Conservation (phyloP, 1,140 invertebrate species). For the Monomorium pharaonis region DNA sequence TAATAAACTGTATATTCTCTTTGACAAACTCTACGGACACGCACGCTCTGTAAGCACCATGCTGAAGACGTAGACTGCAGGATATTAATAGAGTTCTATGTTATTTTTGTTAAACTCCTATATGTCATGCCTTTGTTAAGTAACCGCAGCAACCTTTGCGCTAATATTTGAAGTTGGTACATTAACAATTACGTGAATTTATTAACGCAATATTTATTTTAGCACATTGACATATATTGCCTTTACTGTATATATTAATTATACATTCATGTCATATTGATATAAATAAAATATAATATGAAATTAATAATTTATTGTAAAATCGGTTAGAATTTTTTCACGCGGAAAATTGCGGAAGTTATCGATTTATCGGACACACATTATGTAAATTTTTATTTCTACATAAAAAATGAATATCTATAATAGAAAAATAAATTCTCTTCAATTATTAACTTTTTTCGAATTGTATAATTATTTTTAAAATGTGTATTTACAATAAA, state of each 20-base stretch:
- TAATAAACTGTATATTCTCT: conserved; percentile 76
- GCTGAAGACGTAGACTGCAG: conserved; percentile 75
- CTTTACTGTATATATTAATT: neutral
- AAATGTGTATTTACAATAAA: neutral
- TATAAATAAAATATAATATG: neutral
- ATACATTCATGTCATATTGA: neutral
- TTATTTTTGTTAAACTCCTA: conserved; percentile 72
- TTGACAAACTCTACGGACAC: conserved; percentile 76
- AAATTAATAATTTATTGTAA: conserved; percentile 5
- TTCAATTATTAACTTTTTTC: neutral
- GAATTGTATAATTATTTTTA: neutral
- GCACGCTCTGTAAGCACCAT: conserved; percentile 77
- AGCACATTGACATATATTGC: neutral
- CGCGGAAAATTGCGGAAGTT: neutral
- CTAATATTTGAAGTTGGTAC: neutral
- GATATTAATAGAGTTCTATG: conserved; percentile 79
- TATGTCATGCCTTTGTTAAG: conserved; percentile 41
- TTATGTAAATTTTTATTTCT: neutral
- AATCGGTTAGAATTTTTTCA: neutral
- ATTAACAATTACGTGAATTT: neutral
- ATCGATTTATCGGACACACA: neutral
- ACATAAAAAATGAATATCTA: neutral
- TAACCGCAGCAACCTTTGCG: neutral
- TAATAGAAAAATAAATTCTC: neutral
- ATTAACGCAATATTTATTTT: neutral